Percentiles rank a stretch among this genome's conserved stretches.
phyloP scores from a whole-genome alignment of 2,113 vertebrate species.

The Etheostoma spectabile region DNA sequence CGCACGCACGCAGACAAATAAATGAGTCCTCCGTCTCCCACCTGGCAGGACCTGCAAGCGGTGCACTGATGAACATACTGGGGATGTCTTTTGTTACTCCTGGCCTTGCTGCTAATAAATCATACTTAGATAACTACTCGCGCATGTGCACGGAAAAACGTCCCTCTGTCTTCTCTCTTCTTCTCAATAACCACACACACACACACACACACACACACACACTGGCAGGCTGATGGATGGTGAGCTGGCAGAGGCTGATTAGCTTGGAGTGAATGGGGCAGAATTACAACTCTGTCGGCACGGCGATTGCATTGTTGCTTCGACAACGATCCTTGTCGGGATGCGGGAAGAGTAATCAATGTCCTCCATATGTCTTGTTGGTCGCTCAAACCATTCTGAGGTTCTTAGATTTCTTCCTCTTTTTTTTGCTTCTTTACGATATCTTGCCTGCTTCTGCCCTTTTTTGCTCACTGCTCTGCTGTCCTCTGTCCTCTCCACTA shows the following conservation, averaged over 20 bases:
- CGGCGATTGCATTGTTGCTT: conserved; percentile 61
- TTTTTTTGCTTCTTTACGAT: conserved; percentile 22
- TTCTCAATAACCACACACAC: conserved; percentile 6
- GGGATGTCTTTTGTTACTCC: conserved; percentile 25
- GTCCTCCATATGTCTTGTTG: conserved; percentile 55
- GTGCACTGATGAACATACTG: conserved; percentile 22
- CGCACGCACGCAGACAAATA: background rate
- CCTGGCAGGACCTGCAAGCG: conserved; percentile 26
- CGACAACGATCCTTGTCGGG: conserved; percentile 65
- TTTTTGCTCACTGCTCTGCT: background rate
- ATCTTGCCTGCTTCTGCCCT: background rate
- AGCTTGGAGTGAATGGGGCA: conserved; percentile 63
- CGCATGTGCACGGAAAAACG: conserved; percentile 2
- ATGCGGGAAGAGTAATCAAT: conserved; percentile 55
- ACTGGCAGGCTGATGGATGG: conserved; percentile 66
- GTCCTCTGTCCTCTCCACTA: background rate
- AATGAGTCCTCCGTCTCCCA: conserved; percentile 24
- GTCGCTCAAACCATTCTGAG: conserved; percentile 17
- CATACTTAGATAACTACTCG: conserved; percentile 11
- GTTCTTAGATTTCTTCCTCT: conserved; percentile 20
- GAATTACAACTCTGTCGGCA: conserved; percentile 69
- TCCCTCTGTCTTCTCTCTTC: conserved; percentile 8
- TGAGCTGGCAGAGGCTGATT: conserved; percentile 69
- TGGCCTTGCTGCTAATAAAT: conserved; percentile 39
- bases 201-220: background rate